These are phyloP conservation scores for Furcifer pardalis DNA, from an alignment of 2,797 vertebrate species.

Conservation along the genomic window DNA sequence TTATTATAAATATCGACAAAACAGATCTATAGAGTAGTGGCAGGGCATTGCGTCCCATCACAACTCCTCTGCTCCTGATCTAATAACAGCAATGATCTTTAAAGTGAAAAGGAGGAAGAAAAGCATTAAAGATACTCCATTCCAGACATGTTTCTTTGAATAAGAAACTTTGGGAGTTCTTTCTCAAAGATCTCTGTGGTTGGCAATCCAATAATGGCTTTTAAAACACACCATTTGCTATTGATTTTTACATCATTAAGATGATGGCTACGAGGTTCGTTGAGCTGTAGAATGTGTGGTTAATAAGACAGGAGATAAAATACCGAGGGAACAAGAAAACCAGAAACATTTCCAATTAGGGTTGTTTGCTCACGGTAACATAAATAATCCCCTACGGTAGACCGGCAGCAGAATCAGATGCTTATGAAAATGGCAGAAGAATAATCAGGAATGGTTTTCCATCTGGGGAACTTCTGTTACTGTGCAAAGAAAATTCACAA, in stretches of 20 bases:
- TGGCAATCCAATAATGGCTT: constrained; percentile 12
- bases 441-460: neutral
- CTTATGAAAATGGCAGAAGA: constrained; percentile 25
- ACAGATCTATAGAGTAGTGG: neutral
- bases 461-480: neutral
- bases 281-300: neutral
- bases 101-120: neutral
- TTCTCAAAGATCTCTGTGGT: neutral
- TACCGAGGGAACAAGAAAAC: neutral
- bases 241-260: constrained; percentile 41
- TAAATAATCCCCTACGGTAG: neutral
- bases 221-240: constrained; percentile 22
- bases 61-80: neutral
- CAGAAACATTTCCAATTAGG: constrained; percentile 46
- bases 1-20: neutral
- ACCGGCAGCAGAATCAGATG: constrained; percentile 6
- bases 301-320: constrained; percentile 30
- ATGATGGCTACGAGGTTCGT: constrained; percentile 16
- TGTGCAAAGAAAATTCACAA: neutral
- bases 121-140: neutral
- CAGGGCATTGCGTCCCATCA: neutral
- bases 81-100: neutral
- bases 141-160: neutral
- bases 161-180: neutral
- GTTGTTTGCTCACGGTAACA: constrained; percentile 25